Evolutionary conservation across 2,797 vertebrate genomes (phyloP).

Genomic region (Acrocephalus scirpaceus): DNA sequence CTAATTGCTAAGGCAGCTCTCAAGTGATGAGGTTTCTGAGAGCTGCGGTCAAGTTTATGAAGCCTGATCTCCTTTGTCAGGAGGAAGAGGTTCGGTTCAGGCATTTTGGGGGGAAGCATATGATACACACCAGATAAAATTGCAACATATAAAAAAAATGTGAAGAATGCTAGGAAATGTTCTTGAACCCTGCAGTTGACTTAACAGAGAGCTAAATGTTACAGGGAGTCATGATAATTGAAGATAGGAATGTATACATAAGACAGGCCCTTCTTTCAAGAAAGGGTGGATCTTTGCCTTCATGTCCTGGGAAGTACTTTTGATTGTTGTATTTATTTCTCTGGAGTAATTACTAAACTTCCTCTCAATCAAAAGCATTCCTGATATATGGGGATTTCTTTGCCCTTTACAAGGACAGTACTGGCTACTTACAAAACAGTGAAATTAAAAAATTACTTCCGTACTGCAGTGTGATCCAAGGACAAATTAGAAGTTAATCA

Average conservation of each 20-base stretch:
- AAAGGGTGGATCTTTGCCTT: constrained; percentile 10
- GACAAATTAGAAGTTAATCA: constrained; percentile 53
- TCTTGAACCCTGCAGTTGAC: constrained; percentile 4
- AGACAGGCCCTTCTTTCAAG: background rate
- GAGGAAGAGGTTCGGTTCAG: background rate
- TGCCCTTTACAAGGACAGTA: constrained; percentile 7
- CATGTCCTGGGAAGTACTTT: constrained; percentile 5
- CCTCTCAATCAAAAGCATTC: constrained; percentile 17
- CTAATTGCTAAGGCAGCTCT: background rate
- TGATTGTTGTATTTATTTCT: constrained; percentile 19
- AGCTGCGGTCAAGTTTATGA: background rate
- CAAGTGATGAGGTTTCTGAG: background rate
- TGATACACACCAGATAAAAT: constrained; percentile 16
- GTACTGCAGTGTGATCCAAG: background rate
- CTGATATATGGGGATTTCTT: constrained; percentile 38
- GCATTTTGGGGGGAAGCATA: background rate
- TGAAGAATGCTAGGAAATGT: constrained; percentile 30
- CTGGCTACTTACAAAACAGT: constrained; percentile 31
- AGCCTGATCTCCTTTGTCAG: background rate
- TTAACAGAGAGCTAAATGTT: constrained; percentile 1
- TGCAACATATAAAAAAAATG: constrained; percentile 11
- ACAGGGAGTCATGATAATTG: background rate
- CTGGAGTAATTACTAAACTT: constrained; percentile 9
- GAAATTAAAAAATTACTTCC: constrained; percentile 28
- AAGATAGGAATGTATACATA: background rate